These are phyloP conservation scores for Oreocharis arfaki DNA, from an alignment of 2,113 vertebrate species.

Conservation along the genomic window DNA sequence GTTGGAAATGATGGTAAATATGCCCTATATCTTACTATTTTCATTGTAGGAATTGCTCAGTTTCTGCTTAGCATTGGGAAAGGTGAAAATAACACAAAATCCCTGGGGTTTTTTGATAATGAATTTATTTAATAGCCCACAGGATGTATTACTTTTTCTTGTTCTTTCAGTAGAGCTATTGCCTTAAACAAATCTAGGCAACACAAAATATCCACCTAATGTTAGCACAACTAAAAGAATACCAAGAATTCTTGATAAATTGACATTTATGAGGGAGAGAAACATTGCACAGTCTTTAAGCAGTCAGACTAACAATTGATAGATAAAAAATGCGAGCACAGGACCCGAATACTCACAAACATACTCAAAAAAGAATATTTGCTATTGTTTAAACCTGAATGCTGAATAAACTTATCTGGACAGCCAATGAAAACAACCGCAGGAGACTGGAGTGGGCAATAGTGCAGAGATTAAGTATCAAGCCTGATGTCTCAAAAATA, in stretches of 20 bases:
- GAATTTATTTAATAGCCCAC: not conserved
- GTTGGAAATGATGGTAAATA: not conserved
- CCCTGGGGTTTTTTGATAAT: rapidly evolving
- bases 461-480: not conserved
- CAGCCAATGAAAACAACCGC: not conserved
- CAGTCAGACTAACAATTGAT: not conserved
- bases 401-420: not conserved
- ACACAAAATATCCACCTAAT: not conserved
- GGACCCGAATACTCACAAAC: not conserved
- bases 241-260: not conserved
- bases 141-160: not conserved
- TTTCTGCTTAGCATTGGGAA: not conserved
- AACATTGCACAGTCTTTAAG: not conserved
- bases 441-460: not conserved
- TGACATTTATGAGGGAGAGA: not conserved
- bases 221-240: not conserved
- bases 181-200: not conserved
- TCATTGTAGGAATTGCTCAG: not conserved
- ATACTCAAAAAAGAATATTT: not conserved
- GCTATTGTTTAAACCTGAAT: not conserved
- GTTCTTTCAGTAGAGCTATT: not conserved
- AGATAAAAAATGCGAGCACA: not conserved
- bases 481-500: not conserved
- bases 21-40: not conserved
- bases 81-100: not conserved